Base-by-base conservation (phyloP, 2,113 vertebrate genomes). In the Cromileptes altivelis region DNA sequence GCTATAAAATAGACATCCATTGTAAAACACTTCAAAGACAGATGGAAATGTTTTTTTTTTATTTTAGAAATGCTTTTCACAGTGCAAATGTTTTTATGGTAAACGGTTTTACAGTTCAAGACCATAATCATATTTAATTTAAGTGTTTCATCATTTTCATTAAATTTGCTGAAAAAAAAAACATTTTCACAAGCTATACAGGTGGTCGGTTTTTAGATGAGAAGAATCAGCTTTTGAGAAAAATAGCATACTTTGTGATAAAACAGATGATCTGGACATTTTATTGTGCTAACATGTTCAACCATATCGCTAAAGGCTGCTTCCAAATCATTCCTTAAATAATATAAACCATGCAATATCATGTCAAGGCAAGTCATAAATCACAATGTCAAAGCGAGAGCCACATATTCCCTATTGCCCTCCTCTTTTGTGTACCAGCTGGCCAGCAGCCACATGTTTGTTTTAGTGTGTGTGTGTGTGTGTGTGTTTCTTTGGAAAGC, bases 361-460 rank as follows among this genome's bases (percentile, higher is more conserved):
- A 63, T 62, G 64, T n/a, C 55, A 68, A 68, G 60, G 27, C 80
- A 74, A 60, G 68, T 42, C 62, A 78, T 78, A 75, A 33, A 84
- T 76, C 65, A 83, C 27, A 30, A 8, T 73, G 70, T 73, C 69
- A 84, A 65, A 73, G 14, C 60, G 4, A 45, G 50, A 45, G 56
- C 50, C 25, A 25, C 55, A 33, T 50, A 81, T 18, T 23, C 42
- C 42, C 42, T 45, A 45, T 45, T 45, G 11, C 42, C 27, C 40
- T 72, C 19, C 37, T 85, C 63, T 63, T 33, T 42, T 70, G 18
- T 56, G 19, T 72, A 80, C 71, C 78, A 82, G 84, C 75, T 86
- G 81, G 78, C 52, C 42, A 12, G 42, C 60, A 70, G 73, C 65
- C 57, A 63, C 56, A 23, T 55, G 67, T 72, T 62, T 42, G 45